Evolutionary conservation across 2,113 vertebrate genomes (phyloP).

Genomic region (Physeter macrocephalus): DNA sequence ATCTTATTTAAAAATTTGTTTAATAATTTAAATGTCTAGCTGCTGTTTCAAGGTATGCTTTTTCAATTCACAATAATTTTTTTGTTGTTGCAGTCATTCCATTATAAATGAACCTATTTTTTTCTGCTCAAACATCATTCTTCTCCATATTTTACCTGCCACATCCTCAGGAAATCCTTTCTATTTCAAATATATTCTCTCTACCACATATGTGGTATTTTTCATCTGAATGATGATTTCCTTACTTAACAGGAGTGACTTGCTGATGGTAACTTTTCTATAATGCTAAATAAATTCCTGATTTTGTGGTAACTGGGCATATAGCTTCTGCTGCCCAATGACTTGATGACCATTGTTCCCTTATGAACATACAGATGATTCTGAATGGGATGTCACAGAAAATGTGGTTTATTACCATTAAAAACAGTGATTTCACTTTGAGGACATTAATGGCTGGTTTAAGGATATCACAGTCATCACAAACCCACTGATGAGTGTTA

Average conservation of each 20-base stretch:
- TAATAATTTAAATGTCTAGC: neutral
- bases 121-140: neutral
- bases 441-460: slow-evolving; percentile 56
- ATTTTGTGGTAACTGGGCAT: slow-evolving; percentile 35
- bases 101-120: neutral
- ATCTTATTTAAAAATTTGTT: neutral
- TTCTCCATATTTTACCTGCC: neutral
- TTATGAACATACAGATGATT: slow-evolving; percentile 23
- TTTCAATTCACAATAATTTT: neutral
- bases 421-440: slow-evolving; percentile 37
- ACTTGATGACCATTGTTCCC: slow-evolving; percentile 2
- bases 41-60: neutral
- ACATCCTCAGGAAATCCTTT: neutral
- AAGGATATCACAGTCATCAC: slow-evolving; percentile 41
- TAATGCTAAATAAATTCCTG: neutral
- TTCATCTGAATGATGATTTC: neutral
- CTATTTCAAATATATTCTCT: neutral
- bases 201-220: neutral
- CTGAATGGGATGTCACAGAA: slow-evolving; percentile 56
- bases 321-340: slow-evolving; percentile 48
- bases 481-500: slow-evolving; percentile 43
- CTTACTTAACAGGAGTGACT: neutral
- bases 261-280: neutral
- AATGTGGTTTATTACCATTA: slow-evolving; percentile 31
- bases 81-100: neutral